A percentile compares a stretch with the other conserved stretches of the same genome.
phyloP scores from a whole-genome alignment of 2,888 invertebrate species.

The Drosophila nr. fundita region DNA sequence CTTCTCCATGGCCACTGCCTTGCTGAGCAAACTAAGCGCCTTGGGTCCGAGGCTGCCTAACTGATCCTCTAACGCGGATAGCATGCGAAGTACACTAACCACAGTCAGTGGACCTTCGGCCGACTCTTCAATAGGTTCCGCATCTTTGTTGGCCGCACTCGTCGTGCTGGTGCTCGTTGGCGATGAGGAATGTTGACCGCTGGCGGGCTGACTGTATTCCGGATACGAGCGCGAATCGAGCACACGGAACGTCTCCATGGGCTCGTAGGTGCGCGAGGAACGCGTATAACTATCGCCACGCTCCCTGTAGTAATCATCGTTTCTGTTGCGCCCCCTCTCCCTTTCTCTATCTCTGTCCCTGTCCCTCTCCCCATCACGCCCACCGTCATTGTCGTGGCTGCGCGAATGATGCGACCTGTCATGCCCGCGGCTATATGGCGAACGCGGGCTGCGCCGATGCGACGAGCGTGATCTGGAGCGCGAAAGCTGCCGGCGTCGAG shows the following conservation, averaged over 20 bases:
- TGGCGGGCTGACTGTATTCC: conserved; percentile 75
- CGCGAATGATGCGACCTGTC: conserved; percentile 47
- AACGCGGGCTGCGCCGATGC: conserved; percentile 53
- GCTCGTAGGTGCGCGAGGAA: conserved; percentile 51
- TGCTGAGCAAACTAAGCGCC: conserved; percentile 90
- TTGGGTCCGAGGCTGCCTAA: conserved; percentile 93
- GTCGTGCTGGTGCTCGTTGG: conserved; percentile 16
- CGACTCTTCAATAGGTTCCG: conserved; percentile 27
- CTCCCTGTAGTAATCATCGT: conserved; percentile 33
- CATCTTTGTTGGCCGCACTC: conserved; percentile 52
- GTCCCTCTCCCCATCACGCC: conserved; percentile 4
- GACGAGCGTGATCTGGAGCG: conserved; percentile 55
- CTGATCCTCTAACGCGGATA: conserved; percentile 93
- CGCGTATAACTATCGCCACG: conserved; percentile 43
- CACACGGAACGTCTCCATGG: conserved; percentile 73
- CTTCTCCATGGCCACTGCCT: conserved; percentile 92
- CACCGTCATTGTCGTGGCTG: conserved; percentile 34
- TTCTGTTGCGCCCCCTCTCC: conserved; percentile 14
- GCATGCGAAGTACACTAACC: conserved; percentile 89
- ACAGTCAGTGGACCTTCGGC: conserved; percentile 86
- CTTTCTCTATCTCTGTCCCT: conserved; percentile 7
- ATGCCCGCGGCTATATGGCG: conserved; percentile 47
- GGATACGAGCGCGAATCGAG: conserved; percentile 82
- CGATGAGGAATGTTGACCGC: conserved; percentile 35
- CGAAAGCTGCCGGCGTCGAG: conserved; percentile 38